phyloP scores from a whole-genome alignment of 2,113 vertebrate genomes.

The Salvelinus namaycush region DNA sequence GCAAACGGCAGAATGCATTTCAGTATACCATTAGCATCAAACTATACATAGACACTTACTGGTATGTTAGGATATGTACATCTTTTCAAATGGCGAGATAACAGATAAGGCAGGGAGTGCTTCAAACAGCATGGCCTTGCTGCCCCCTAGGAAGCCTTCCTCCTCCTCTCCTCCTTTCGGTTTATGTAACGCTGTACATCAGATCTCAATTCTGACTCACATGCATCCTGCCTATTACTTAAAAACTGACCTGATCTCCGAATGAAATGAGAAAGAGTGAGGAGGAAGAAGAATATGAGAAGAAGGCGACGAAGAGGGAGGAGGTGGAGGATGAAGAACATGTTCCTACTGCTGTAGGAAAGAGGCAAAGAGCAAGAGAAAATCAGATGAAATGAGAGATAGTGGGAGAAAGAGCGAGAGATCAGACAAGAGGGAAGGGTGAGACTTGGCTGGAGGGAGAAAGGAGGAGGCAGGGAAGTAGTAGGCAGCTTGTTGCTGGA shows the following conservation, averaged over 20 bases:
- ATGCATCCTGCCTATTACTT: conserved; percentile 35
- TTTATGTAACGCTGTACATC: conserved; percentile 49
- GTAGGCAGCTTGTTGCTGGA: conserved; percentile 5
- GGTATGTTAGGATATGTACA: conserved; percentile 9
- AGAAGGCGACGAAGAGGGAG: conserved; percentile 42
- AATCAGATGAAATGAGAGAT: conserved; percentile 42
- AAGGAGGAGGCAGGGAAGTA: background rate
- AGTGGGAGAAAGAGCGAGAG: conserved; percentile 31
- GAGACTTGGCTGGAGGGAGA: conserved; percentile 31
- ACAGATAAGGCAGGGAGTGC: conserved; percentile 15
- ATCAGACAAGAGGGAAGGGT: conserved; percentile 26
- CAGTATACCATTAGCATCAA: background rate
- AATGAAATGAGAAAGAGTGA: conserved; percentile 14
- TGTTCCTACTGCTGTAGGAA: conserved; percentile 20
- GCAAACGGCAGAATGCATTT: background rate
- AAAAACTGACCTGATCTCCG: conserved; percentile 42
- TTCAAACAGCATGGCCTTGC: conserved; percentile 22
- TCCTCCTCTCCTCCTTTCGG: conserved; percentile 38
- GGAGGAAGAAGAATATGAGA: conserved; percentile 33
- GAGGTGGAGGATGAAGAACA: conserved; percentile 18
- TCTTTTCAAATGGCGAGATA: conserved; percentile 34
- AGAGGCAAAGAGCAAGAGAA: conserved; percentile 31
- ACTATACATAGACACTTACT: background rate
- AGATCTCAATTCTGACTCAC: conserved; percentile 40
- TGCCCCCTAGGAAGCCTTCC: conserved; percentile 36